Conservation (phyloP, 2,113 vertebrate genomes). For the Dascyllus trimaculatus region DNA sequence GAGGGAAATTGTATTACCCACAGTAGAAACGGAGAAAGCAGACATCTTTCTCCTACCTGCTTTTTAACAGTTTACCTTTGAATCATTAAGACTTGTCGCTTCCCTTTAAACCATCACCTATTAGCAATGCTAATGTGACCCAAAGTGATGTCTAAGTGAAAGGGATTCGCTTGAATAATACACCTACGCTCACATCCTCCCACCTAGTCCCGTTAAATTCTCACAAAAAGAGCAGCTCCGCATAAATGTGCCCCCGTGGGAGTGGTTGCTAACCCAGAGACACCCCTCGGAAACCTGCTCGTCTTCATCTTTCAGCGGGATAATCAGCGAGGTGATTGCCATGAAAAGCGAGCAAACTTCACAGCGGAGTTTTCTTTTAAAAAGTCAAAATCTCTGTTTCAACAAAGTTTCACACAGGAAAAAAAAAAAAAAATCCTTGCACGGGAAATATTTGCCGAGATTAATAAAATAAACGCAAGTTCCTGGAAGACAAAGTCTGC, state of each 20-base stretch:
- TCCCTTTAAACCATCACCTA: constrained; percentile 33
- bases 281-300: constrained; percentile 50
- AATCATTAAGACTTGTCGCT: constrained; percentile 38
- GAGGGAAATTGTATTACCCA: background rate
- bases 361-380: constrained; percentile 36
- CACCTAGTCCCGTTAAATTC: constrained; percentile 46
- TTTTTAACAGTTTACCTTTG: constrained; percentile 26
- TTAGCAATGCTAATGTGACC: constrained; percentile 65
- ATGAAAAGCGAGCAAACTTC: constrained; percentile 57
- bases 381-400: constrained; percentile 50
- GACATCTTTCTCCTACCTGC: background rate
- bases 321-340: constrained; percentile 63
- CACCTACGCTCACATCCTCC: constrained; percentile 58
- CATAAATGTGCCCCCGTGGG: constrained; percentile 53
- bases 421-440: constrained; percentile 7
- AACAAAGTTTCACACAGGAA: constrained; percentile 47
- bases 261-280: constrained; percentile 45
- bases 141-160: constrained; percentile 49
- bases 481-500: constrained; percentile 56
- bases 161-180: constrained; percentile 53
- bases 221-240: constrained; percentile 60
- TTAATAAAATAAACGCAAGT: constrained; percentile 50
- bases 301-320: constrained; percentile 74
- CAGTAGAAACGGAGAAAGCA: constrained; percentile 3
- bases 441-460: constrained; percentile 58